phyloP scores from a whole-genome alignment of 2,113 vertebrate genomes.

The Phrynosoma blainvillii region DNA sequence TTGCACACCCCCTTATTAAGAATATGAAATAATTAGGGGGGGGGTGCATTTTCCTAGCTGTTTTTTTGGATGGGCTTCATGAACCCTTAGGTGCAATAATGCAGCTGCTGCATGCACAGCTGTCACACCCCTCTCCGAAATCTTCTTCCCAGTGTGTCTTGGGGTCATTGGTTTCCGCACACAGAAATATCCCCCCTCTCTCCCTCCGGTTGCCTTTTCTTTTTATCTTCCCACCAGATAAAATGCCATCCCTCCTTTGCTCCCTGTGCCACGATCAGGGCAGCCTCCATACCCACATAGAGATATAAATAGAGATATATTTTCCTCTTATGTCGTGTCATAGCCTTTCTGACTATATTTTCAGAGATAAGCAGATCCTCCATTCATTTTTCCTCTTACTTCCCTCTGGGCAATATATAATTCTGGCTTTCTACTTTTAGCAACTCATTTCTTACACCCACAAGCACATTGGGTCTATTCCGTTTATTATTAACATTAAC shows the following conservation, averaged over 20 bases:
- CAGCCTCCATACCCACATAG: background rate
- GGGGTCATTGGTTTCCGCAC: background rate
- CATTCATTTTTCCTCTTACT: background rate
- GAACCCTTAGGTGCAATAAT: background rate
- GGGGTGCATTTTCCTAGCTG: background rate
- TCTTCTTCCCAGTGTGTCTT: background rate
- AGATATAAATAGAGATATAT: too few species aligned
- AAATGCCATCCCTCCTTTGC: background rate
- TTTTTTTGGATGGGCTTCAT: background rate
- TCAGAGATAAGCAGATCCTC: background rate
- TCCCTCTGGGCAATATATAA: background rate
- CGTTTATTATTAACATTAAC: background rate
- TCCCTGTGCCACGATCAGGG: constrained; percentile 33
- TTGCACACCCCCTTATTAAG: too few species aligned
- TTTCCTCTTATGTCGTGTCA: background rate
- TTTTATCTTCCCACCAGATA: background rate
- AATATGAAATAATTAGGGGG: background rate
- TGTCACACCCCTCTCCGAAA: background rate
- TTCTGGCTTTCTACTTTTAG: constrained; percentile 1
- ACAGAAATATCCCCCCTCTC: too few species aligned
- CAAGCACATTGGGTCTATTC: background rate
- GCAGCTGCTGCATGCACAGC: background rate
- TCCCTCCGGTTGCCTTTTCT: constrained; percentile 15
- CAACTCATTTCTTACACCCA: background rate
- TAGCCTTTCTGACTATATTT: background rate